Conservation (phyloP, 2,888 invertebrate species). For the Xestobium rufovillosum region DNA sequence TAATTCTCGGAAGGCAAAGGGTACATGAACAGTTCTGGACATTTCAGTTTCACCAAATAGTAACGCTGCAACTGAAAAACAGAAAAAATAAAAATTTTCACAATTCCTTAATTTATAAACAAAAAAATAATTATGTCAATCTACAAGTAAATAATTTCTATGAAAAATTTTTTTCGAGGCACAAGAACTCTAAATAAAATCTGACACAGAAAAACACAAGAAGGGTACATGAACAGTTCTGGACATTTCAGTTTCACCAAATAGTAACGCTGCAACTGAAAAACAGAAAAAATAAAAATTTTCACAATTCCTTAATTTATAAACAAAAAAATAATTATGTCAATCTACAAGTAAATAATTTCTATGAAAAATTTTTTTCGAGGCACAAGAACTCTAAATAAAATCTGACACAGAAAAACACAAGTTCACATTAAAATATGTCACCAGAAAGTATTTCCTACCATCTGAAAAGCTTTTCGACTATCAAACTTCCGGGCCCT, state of each 20-base stretch:
- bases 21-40: conserved; percentile 41
- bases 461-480: conserved; percentile 43
- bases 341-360: conserved; percentile 3
- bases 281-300: conserved; percentile 12
- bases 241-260: conserved; percentile 43
- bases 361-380: conserved; percentile 5
- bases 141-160: conserved; percentile 5
- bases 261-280: conserved; percentile 43
- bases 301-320: not conserved
- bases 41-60: conserved; percentile 43
- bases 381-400: not conserved
- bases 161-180: conserved; percentile 4
- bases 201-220: conserved; percentile 1
- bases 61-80: conserved; percentile 40
- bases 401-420: not conserved
- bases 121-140: conserved; percentile 9
- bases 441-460: too few relatives aligned
- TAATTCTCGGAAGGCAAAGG: conserved; percentile 38
- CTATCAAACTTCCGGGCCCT: conserved; percentile 50
- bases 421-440: conserved; percentile 6
- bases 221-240: conserved; percentile 40
- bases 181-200: not conserved
- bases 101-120: conserved; percentile 8
- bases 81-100: conserved; percentile 8
- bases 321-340: conserved; percentile 14